Percentiles rank a stretch among this genome's conserved stretches.
Evolutionary conservation across 1,140 invertebrate species (phyloP).

Genomic region (Ceratosolen fusciceps): DNA sequence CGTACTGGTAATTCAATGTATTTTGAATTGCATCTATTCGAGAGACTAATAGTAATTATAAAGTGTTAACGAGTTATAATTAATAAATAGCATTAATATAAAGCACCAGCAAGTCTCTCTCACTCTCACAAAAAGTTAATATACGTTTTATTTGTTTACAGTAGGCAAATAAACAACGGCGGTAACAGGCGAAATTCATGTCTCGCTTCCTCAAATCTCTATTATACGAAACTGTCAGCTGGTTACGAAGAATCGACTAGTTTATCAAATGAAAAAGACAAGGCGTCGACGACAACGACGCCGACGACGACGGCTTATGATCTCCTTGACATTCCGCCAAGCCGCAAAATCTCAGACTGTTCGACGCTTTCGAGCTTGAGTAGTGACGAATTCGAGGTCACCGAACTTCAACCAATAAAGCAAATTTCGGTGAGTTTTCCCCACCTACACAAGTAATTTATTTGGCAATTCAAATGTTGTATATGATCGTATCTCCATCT

Average conservation of each 20-base stretch:
- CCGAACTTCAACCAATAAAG: slow-evolving; percentile 63
- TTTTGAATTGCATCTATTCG: no score
- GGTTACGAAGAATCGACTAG: slow-evolving; percentile 32
- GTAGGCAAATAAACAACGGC: slow-evolving; percentile 43
- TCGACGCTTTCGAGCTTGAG: slow-evolving; percentile 77
- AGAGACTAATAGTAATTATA: no score
- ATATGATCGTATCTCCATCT: no score
- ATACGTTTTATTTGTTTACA: not conserved
- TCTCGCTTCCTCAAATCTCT: slow-evolving; percentile 56
- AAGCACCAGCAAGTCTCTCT: no score
- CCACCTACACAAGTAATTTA: not conserved
- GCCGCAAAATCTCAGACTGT: slow-evolving; percentile 77
- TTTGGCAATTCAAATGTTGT: no score
- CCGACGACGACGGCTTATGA: slow-evolving; percentile 62
- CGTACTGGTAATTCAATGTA: no score
- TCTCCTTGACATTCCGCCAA: slow-evolving; percentile 72
- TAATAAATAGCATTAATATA: no score
- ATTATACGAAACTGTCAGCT: slow-evolving; percentile 48
- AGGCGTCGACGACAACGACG: slow-evolving; percentile 4
- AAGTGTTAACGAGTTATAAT: not conserved
- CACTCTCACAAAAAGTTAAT: no score
- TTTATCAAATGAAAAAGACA: slow-evolving; percentile 48
- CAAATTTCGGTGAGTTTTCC: slow-evolving; percentile 67
- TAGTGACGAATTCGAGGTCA: slow-evolving; percentile 77
- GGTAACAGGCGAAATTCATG: slow-evolving; percentile 63